Percentiles rank a stretch among this genome's conserved stretches.
Conservation (phyloP, 2,797 vertebrate species). For the Darevskia nairensis region DNA sequence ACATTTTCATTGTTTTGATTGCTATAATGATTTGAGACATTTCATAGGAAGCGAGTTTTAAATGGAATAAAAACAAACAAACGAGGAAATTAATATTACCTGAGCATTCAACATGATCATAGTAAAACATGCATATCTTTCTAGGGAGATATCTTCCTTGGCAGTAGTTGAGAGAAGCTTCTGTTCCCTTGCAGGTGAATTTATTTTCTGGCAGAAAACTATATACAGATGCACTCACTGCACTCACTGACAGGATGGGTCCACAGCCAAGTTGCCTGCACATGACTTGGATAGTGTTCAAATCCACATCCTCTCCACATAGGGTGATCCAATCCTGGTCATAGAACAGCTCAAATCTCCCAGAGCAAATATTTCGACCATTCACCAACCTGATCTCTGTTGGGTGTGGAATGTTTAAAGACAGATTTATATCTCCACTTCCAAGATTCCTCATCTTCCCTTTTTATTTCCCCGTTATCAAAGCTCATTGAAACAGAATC, state of each 20-base stretch:
- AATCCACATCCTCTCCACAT: constrained; percentile 64
- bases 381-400: constrained; percentile 37
- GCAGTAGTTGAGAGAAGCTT: no score
- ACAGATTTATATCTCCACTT: background rate
- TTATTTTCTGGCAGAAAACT: no score
- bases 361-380: constrained; percentile 62
- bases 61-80: no score
- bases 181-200: no score
- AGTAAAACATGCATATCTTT: rapidly evolving
- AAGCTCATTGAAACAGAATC: background rate
- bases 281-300: background rate
- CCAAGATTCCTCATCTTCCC: no score
- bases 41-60: no score
- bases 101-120: rapidly evolving
- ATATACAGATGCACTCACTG: no score
- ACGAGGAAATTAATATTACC: no score
- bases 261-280: constrained; percentile 67
- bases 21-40: no score
- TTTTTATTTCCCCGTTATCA: background rate
- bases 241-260: no score
- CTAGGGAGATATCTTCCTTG: no score
- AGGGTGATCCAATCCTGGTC: constrained; percentile 57
- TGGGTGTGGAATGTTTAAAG: background rate
- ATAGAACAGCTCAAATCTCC: constrained; percentile 67
- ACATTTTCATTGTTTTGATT: no score